Evolutionary conservation across 1,140 invertebrate species (phyloP), one percentile per base, ranked within the genome.

Genomic region (Zaprionus gabonicus): DNA sequence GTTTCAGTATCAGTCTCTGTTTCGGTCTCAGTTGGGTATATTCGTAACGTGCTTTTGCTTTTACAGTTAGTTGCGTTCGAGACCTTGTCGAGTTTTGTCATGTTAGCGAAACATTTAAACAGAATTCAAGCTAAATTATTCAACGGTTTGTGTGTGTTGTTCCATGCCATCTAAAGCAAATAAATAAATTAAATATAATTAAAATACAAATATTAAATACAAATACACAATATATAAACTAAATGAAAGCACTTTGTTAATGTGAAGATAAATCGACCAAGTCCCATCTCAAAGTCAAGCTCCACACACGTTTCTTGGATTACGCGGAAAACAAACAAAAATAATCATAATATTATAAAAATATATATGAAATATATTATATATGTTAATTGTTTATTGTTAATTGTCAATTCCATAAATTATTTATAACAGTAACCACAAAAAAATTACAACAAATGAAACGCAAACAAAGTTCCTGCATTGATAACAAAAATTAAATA

Each of bases 31-130:
- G 80, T 79, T 63, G 82, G 86, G 86, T 92, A 92, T 92, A 92
- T 90, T 92, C 91, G 82, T 90, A 92, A 90, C 82, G 82, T 91
- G 91, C 87, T 90, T 83, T 78, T 80, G 86, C 84, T 85, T 91
- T 92, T 92, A 92, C 91, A 91, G 91, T 92, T 92, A 92, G 90
- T 92, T 91, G 91, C 91, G 83, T 92, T 91, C 86, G 82, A 92
- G 91, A 91, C 91, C 88, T 92, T 92, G 91, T 91, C 91, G 83
- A 92, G 91, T 91, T 92, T 92, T 92, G 91, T 92, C 88, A 91
- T 91, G 83, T 91, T 92, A 84, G 84, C 76, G 77, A 83, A 82
- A 74, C 78, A 88, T 82, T 70, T 51, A n/a, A 53, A 44, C 38
- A 41, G 28, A 66, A 72, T 34, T 17, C 46, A 66, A 31, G 38